Evolutionary conservation across 2,113 vertebrate species (phyloP).

Genomic region (Zosterops lateralis): DNA sequence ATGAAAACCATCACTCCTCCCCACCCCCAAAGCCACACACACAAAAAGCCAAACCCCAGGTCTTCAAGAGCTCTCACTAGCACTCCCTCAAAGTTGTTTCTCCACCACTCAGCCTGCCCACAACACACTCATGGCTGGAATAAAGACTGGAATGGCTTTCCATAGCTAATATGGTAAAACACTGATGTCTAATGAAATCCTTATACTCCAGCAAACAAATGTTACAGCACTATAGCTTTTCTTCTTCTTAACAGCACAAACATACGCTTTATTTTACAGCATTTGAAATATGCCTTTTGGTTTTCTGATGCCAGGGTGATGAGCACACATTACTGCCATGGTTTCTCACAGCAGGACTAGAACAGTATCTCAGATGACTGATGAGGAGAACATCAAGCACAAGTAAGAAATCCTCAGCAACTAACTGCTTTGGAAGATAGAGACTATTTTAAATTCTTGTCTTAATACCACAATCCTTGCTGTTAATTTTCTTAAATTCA

Average conservation of each 20-base stretch:
- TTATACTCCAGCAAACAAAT: not conserved
- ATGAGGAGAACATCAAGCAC: not conserved
- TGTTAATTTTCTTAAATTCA: not conserved
- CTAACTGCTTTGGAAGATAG: not conserved
- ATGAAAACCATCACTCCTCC: not conserved
- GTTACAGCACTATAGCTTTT: not conserved
- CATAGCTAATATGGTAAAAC: not conserved
- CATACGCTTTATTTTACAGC: not conserved
- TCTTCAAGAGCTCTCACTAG: not conserved
- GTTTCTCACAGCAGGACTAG: not conserved
- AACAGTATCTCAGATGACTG: not conserved
- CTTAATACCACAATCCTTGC: not conserved
- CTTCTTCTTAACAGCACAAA: not conserved
- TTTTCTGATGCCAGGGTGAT: not conserved
- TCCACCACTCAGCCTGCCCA: not conserved
- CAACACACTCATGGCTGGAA: not conserved
- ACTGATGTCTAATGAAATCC: not conserved
- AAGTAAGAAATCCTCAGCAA: not conserved
- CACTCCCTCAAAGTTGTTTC: not conserved
- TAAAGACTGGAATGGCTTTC: not conserved
- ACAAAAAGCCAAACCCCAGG: not conserved
- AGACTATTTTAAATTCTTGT: not conserved
- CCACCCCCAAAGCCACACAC: not conserved
- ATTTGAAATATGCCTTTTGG: not conserved
- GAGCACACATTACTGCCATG: rapidly evolving